Conservation (phyloP, 2,888 invertebrate genomes). For the Linnaemya tessellans region DNA sequence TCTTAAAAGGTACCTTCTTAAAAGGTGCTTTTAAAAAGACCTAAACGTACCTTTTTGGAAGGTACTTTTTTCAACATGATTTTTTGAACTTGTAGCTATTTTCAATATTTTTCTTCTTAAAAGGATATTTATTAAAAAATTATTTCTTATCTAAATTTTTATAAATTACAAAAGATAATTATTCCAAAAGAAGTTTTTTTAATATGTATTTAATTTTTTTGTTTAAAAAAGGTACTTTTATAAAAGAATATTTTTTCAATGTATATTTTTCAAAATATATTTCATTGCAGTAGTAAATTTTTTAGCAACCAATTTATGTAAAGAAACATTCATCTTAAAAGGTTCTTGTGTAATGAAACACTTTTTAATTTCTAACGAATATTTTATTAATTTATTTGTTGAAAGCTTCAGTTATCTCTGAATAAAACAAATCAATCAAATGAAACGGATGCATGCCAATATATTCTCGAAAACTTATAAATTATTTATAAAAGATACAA, state of each 20-base stretch:
- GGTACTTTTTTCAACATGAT: not conserved
- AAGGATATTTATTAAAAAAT: no score
- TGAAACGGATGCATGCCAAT: not conserved
- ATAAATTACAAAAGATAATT: no score
- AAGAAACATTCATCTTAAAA: not conserved
- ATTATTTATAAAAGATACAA: constrained; percentile 35
- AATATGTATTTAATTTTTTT: not conserved
- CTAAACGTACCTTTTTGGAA: not conserved
- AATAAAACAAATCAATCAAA: not conserved
- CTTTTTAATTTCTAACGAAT: not conserved
- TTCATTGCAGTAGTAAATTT: not conserved
- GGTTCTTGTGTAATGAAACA: no score
- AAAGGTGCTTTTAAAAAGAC: not conserved
- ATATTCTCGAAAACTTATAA: not conserved
- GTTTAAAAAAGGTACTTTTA: not conserved
- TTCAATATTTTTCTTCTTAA: no score
- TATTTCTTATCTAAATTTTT: no score
- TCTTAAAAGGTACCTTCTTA: not conserved
- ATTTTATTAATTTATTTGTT: not conserved
- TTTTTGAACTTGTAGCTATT: not conserved
- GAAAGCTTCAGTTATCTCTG: not conserved
- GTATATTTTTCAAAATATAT: not conserved
- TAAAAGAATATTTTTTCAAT: not conserved
- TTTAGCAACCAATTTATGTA: not conserved
- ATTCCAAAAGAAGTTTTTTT: not conserved